Evolutionary conservation across 2,888 invertebrate genomes (phyloP).

Genomic region (Himalopsyche kuldschensis): DNA sequence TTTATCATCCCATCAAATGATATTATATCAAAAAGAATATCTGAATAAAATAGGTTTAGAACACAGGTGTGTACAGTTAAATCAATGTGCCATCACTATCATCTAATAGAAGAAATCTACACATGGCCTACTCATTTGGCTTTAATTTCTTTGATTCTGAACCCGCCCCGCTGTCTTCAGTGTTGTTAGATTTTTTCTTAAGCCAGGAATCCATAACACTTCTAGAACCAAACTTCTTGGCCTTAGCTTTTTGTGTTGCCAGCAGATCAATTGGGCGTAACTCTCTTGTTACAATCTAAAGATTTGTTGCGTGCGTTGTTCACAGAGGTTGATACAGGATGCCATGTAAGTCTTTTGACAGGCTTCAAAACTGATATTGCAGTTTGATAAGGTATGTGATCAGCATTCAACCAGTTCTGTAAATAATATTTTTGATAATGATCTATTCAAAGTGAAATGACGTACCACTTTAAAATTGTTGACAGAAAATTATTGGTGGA

Average conservation of each 20-base stretch:
- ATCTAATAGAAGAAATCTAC: no score
- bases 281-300: constrained; percentile 59
- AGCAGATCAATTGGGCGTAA: constrained; percentile 42
- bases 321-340: constrained; percentile 71
- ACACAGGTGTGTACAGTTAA: no score
- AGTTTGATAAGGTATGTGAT: constrained; percentile 55
- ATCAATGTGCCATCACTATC: no score
- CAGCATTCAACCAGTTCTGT: constrained; percentile 70
- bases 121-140: no score
- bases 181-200: constrained; percentile 29
- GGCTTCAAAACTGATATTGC: constrained; percentile 62
- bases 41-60: no score
- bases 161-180: not conserved
- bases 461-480: no score
- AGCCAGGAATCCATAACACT: constrained; percentile 56
- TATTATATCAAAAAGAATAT: no score
- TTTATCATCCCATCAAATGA: no score
- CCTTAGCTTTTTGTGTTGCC: constrained; percentile 45
- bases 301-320: constrained; percentile 73
- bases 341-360: constrained; percentile 61
- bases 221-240: constrained; percentile 45
- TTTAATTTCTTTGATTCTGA: no score
- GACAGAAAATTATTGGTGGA: no score
- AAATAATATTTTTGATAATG: constrained; percentile 14
- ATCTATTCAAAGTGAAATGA: no score